Evolutionary conservation across 2,797 vertebrate species (phyloP).

Genomic region (Phoeniculus purpureus): DNA sequence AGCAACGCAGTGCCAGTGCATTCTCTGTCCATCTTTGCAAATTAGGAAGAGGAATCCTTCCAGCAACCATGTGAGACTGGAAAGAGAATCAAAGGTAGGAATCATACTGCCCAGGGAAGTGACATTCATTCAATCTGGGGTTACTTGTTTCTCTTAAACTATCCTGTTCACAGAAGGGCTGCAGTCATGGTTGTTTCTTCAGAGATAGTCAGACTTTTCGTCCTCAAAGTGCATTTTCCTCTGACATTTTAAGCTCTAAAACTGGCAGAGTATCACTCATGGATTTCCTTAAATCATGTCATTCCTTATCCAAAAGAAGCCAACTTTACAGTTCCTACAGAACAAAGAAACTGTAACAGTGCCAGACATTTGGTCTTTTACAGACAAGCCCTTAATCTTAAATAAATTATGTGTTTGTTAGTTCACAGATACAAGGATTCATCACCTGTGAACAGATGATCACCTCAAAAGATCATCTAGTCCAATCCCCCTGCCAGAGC

Average conservation of each 20-base stretch:
- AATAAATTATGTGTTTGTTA: not conserved
- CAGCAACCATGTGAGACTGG: not conserved
- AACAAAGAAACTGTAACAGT: not conserved
- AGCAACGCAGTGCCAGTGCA: too few relatives aligned
- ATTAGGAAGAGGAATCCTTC: not conserved
- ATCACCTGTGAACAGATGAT: too few relatives aligned
- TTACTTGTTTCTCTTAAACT: not conserved
- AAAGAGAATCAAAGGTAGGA: not conserved
- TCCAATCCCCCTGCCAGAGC: too few relatives aligned
- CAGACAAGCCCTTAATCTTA: not conserved
- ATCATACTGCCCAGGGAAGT: not conserved
- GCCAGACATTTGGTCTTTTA: not conserved
- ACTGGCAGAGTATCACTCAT: fast-evolving
- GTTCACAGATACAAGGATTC: too few relatives aligned
- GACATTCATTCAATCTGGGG: not conserved
- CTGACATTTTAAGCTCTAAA: not conserved
- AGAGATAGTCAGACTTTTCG: not conserved
- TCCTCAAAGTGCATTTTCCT: not conserved
- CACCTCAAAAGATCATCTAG: too few relatives aligned
- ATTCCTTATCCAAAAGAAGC: not conserved
- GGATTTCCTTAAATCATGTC: not conserved
- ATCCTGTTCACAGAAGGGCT: not conserved
- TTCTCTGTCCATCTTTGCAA: not conserved
- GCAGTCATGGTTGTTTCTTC: not conserved
- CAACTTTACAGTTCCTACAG: not conserved